Evolutionary conservation across 1,140 invertebrate species (phyloP), one percentile per base, ranked within the genome.

Genomic region (Odontomachus brunneus): DNA sequence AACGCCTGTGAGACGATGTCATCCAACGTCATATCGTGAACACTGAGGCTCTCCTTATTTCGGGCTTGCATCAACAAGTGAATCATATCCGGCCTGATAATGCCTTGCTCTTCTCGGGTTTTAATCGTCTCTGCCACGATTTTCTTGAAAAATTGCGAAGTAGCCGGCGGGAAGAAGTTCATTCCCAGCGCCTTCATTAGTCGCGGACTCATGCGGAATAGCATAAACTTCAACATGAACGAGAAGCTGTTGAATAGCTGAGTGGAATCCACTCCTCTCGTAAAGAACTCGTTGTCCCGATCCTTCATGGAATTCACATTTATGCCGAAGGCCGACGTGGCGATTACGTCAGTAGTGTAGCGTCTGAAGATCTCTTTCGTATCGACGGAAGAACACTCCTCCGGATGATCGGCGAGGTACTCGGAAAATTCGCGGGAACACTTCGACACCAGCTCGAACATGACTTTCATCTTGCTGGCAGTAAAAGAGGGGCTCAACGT

Each of bases 391-490:
- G 38, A 14, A 0, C 24, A 59, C 5, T 69, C 5, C 22, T 83
- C 85, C 0, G 86, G 72, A 69, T 75, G 55, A 0, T 71, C 51
- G n/a, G 62, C 22, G 19, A 88, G 19, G 29, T 69, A 78, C n/a
- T 60, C 7, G n/a, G 71, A 29, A 22, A 87, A 88, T 5, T 94
- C 90, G 3, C 88, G 75, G 4, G 91, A 90, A 63, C 93, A 92
- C n/a, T 93, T 82, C 33, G 90, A 89, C 57, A 95, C 90, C 24
- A 95, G 62, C 17, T 93, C 88, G 55, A 94, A 94, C 91, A 95
- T 94, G 38, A 92, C 88, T 44, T 93, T 94, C 92, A 95, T 95
- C 73, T 95, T 95, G 51, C 88, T 92, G 55, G 92, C 91, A 0
- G 94, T 94, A 44, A 95, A 94, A 0, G 90, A 93, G 0, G 93